phyloP scores from a whole-genome alignment of 2,888 invertebrate species.

The Rhodophaea formosa region DNA sequence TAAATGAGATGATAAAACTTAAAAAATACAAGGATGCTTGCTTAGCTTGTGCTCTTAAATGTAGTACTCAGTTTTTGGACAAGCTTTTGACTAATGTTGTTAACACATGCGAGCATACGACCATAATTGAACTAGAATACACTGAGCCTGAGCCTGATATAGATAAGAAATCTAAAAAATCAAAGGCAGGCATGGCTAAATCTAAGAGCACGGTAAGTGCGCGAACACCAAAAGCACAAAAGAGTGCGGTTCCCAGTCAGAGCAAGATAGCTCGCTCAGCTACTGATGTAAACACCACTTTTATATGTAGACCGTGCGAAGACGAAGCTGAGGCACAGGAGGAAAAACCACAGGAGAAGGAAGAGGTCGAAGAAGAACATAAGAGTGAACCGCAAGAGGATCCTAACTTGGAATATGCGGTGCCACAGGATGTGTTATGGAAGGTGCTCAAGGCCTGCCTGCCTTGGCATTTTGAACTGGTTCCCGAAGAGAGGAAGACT shows the following conservation, averaged over 20 bases:
- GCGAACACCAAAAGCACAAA: slow-evolving; percentile 51
- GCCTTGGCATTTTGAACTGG: slow-evolving; percentile 64
- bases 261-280: slow-evolving; percentile 49
- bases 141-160: slow-evolving; percentile 37
- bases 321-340: slow-evolving; percentile 42
- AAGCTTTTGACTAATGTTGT: slow-evolving; percentile 53
- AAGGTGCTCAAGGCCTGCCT: slow-evolving; percentile 63
- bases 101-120: slow-evolving; percentile 57
- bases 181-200: slow-evolving; percentile 31
- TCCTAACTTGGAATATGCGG: slow-evolving; percentile 54
- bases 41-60: slow-evolving; percentile 57
- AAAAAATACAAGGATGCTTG: slow-evolving; percentile 64
- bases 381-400: slow-evolving; percentile 47
- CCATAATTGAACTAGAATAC: slow-evolving; percentile 58
- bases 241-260: slow-evolving; percentile 32
- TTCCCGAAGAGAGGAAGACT: slow-evolving; percentile 53
- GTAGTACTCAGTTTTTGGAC: slow-evolving; percentile 55
- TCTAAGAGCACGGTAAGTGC: slow-evolving; percentile 45
- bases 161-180: slow-evolving; percentile 57
- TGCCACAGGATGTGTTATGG: slow-evolving; percentile 64
- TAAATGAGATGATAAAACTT: slow-evolving; percentile 58
- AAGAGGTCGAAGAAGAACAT: slow-evolving; percentile 49
- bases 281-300: slow-evolving; percentile 52
- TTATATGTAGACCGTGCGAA: slow-evolving; percentile 63
- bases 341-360: slow-evolving; percentile 45